Base-by-base conservation (phyloP, 2,113 vertebrate genomes). In the Parotia lawesii region DNA sequence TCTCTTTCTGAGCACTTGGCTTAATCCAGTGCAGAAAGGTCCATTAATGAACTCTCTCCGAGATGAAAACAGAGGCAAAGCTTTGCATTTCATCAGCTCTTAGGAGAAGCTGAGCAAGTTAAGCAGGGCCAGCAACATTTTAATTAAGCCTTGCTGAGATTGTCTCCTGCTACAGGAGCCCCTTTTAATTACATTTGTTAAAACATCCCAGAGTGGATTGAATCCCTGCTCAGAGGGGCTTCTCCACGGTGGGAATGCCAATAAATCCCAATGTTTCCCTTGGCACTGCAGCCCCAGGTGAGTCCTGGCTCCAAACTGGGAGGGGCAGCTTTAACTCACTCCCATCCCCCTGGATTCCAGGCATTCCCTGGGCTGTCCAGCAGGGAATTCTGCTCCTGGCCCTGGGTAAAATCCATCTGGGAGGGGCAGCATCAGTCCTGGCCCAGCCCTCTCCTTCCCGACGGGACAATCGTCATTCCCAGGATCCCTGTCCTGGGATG, bases 121-220 rank as follows among this genome's bases (percentile, higher is more conserved):
- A 93, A 96, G 95, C 95, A 83, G 80, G 95, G 85, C 95, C 96
- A 97, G 97, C 88, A 94, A 57, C 94, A 90, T 96, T 97, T 96
- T 97, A 98, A 97, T 98, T 97, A 97, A 76, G 93, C 95, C 92
- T 97, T 94, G 84, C 95, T 82, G 78, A 95, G 94, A 91, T 84
- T 93, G 93, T 94, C 96, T 96, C 91, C 75, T 83, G 91, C 95
- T 94, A 89, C 96, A 96, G 92, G 74, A 95, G 71, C 90, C 85
- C 87, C 67, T 96, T 95, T 95, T 96, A 97, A 97, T 97, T 96
- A 85, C 96, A 89, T 91, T 92, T 72, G 93, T 94, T 93, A 89
- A 94, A 95, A 89, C 81, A 65, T 44, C 84, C 93, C 44, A 4
- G 37, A 74, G 91, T 82, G 58, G 75, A 22, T 47, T 71, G 67